A percentile compares a stretch with the other conserved stretches of the same genome.
Conservation (phyloP, 2,113 vertebrate genomes). For the Elephas maximus region DNA sequence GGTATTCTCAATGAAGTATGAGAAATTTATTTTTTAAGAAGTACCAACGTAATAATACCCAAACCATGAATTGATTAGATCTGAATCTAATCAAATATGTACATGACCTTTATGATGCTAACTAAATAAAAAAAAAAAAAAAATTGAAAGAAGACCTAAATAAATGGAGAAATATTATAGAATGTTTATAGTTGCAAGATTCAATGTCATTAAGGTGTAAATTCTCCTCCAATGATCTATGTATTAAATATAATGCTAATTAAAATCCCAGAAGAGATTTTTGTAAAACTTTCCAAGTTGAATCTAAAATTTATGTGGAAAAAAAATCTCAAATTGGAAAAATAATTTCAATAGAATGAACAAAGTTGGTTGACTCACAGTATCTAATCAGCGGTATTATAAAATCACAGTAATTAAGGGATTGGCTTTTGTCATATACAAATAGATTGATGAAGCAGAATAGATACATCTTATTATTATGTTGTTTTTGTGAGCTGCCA, state of each 20-base stretch:
- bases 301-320: background rate
- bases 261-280: background rate
- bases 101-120: background rate
- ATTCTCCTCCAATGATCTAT: background rate
- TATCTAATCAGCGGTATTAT: background rate
- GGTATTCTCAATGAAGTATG: background rate
- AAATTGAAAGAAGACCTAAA: background rate
- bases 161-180: background rate
- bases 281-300: background rate
- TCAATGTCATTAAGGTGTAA: background rate
- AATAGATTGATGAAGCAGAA: background rate
- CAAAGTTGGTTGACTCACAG: background rate
- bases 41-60: background rate
- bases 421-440: background rate
- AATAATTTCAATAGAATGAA: background rate
- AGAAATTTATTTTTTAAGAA: background rate
- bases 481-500: no score
- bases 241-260: background rate
- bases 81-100: background rate
- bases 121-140: slow-evolving; percentile 11
- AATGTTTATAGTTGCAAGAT: background rate
- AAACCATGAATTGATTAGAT: background rate
- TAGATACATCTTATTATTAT: background rate
- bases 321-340: background rate
- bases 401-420: background rate